These are phyloP conservation scores for Bellardia pandia DNA, from an alignment of 2,888 invertebrate genomes.

Conservation along the genomic window DNA sequence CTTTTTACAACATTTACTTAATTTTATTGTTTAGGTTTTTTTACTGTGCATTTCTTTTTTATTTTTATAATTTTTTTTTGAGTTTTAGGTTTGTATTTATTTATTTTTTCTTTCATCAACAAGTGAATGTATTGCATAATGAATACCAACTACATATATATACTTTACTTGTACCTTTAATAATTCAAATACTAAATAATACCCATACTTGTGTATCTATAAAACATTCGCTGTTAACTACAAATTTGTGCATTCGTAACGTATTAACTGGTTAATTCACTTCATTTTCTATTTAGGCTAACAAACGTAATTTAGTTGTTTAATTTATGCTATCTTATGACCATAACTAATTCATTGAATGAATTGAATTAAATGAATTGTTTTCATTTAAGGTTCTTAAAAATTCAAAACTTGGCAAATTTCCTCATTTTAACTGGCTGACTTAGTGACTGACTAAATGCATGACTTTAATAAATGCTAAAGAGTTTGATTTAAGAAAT, in stretches of 20 bases:
- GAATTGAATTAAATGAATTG: not conserved
- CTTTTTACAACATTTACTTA: slow-evolving; percentile 51
- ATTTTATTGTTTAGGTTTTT: slow-evolving; percentile 17
- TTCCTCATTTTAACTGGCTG: slow-evolving; percentile 15
- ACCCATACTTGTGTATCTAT: no score
- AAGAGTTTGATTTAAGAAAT: slow-evolving; percentile 34
- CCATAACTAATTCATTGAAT: not conserved
- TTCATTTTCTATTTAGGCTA: slow-evolving; percentile 25
- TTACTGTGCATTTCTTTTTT: slow-evolving; percentile 5
- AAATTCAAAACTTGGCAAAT: slow-evolving; percentile 11
- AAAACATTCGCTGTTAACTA: not conserved
- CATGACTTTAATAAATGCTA: slow-evolving; percentile 11
- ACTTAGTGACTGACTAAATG: slow-evolving; percentile 25
- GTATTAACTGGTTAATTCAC: slow-evolving; percentile 24
- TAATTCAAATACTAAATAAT: slow-evolving; percentile 13
- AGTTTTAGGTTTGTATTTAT: not conserved
- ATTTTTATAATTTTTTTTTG: slow-evolving; percentile 4
- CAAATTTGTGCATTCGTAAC: slow-evolving; percentile 33
- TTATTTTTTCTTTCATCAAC: slow-evolving; percentile 24
- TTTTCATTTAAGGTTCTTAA: slow-evolving; percentile 48
- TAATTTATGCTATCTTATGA: slow-evolving; percentile 16
- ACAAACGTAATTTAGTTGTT: not conserved
- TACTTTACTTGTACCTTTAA: slow-evolving; percentile 31
- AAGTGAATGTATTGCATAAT: slow-evolving; percentile 71
- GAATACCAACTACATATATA: not conserved